Percentiles rank a stretch among this genome's conserved stretches.
Evolutionary conservation across 2,888 invertebrate species (phyloP).

Genomic region (Syrista parreyssii): DNA sequence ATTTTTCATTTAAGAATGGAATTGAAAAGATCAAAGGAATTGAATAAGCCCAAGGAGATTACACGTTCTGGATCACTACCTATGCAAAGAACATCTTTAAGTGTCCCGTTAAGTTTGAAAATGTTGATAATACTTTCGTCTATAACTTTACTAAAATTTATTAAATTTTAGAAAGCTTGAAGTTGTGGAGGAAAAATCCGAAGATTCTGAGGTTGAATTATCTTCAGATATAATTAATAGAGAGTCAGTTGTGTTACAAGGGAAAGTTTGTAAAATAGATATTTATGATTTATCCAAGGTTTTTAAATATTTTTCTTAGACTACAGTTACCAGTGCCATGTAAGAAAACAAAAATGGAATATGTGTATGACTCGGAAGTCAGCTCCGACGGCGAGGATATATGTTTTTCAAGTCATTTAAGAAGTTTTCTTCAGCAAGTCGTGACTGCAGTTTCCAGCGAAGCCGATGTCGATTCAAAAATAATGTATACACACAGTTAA

Average conservation of each 20-base stretch:
- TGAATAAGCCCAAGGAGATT: slow-evolving; percentile 5
- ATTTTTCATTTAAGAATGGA: slow-evolving; percentile 24
- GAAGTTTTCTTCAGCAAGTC: slow-evolving; percentile 20
- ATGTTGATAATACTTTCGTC: not conserved
- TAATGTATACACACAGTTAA: not conserved
- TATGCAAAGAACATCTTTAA: not conserved
- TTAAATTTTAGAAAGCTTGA: not conserved
- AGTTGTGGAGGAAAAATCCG: not conserved
- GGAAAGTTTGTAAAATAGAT: not conserved
- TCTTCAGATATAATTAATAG: not conserved
- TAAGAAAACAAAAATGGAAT: slow-evolving; percentile 30
- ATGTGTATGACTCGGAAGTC: slow-evolving; percentile 33
- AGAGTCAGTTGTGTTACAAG: not conserved
- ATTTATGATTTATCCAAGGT: not conserved
- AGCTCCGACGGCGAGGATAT: slow-evolving; percentile 36
- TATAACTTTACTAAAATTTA: not conserved
- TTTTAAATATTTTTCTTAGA: not conserved
- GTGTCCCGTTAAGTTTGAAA: not conserved
- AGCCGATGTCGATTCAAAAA: not conserved
- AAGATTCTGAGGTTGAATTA: not conserved
- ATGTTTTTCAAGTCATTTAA: slow-evolving; percentile 18
- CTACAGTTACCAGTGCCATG: not conserved
- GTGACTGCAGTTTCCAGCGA: slow-evolving; percentile 15
- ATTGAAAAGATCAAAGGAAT: slow-evolving; percentile 19
- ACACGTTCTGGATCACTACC: not conserved